Percentiles rank a stretch among this genome's conserved stretches.
phyloP scores from a whole-genome alignment of 2,113 vertebrate species.

The Thermophis baileyi region DNA sequence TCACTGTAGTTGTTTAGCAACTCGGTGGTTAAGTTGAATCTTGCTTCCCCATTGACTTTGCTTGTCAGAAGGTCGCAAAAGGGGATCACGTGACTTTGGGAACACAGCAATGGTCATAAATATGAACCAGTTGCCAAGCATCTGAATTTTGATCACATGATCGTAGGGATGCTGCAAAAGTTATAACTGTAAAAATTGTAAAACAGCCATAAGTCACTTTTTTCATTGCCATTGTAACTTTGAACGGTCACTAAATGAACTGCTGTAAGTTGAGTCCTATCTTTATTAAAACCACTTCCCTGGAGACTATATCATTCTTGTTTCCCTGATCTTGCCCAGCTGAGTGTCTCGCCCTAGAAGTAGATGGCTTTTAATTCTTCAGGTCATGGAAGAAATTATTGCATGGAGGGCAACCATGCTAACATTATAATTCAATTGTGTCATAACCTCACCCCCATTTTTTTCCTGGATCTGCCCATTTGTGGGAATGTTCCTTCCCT shows the following conservation, averaged over 20 bases:
- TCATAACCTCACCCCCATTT: neutral
- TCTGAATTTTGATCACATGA: neutral
- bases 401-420: neutral
- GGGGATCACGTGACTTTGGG: neutral
- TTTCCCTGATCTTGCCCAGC: neutral
- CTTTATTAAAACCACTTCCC: neutral
- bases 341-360: neutral
- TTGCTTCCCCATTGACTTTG: neutral
- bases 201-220: neutral
- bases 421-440: neutral
- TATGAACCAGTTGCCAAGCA: neutral
- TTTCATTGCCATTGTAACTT: neutral
- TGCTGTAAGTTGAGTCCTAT: neutral
- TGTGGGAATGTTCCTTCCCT: neutral
- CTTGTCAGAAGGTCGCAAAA: neutral
- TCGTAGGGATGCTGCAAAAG: neutral
- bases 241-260: neutral
- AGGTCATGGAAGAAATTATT: neutral
- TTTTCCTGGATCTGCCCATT: neutral
- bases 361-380: neutral
- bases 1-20: neutral
- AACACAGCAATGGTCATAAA: neutral
- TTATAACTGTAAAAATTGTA: neutral
- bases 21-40: neutral
- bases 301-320: neutral